Conservation (phyloP, 2,797 vertebrate species). For the Netta rufina region DNA sequence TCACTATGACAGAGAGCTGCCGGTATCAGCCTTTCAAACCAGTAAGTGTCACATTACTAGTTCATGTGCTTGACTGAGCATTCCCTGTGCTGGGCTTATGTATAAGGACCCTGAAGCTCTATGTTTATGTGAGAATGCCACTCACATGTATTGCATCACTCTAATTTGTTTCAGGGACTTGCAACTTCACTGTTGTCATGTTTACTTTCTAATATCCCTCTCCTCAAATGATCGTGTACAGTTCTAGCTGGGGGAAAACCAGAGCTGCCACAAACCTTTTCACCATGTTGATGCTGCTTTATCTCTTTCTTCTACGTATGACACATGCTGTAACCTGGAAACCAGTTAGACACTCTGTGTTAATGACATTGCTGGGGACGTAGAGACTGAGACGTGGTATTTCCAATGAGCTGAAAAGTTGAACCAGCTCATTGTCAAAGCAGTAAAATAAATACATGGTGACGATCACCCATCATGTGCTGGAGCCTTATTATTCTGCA, state of each 20-base stretch:
- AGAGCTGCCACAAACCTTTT: neutral
- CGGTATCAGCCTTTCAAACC: slow-evolving; percentile 99
- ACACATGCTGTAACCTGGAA: neutral
- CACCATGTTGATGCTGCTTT: neutral
- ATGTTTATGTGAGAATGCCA: neutral
- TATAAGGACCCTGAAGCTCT: neutral
- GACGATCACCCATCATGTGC: neutral
- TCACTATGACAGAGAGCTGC: slow-evolving; percentile 93
- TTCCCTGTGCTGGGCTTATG: neutral
- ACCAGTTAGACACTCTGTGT: neutral
- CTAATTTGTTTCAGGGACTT: neutral
- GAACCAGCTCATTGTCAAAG: neutral
- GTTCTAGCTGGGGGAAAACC: neutral
- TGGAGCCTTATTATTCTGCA: neutral
- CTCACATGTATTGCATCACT: neutral
- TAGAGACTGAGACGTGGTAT: neutral
- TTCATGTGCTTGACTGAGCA: fast-evolving
- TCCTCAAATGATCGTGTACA: neutral
- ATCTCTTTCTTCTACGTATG: neutral
- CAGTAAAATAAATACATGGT: neutral
- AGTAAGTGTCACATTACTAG: slow-evolving; percentile 75
- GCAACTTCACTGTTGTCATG: neutral
- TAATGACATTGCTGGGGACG: neutral
- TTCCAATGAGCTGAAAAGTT: neutral
- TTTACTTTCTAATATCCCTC: neutral